Base-by-base conservation (phyloP, 2,797 vertebrate genomes). In the Adelosebastes latens region DNA sequence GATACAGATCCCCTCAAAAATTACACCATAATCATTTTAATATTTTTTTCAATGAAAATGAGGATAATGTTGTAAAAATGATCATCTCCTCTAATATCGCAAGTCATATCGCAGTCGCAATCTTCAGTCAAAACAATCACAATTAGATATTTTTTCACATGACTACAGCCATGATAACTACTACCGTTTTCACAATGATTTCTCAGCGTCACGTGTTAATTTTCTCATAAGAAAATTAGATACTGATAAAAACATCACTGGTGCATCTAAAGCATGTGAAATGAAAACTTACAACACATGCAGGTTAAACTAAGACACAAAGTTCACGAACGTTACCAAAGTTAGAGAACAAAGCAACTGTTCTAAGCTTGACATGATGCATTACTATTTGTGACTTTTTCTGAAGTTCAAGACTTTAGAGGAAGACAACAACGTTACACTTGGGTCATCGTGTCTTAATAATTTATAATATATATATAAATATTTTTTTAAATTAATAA, bases 261-360 rank as follows among this genome's bases (percentile, higher is more conserved):
- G 53, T 31, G 56, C 16, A 42, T 71, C 16, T 65, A 69, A 71
- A 56, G 18, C 52, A 49, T 31, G 55, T 65, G 34, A 75, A 75
- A 73, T 14, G 5, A 73, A 46, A 62, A 64, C 31, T 16, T 27
- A 78, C 46, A 55, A 46, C 53, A 69, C n/a, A 70, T 27, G 13
- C 62, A 67, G 34, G 42, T 72, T 55, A 76, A 87, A 80, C 61
- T 72, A 49, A 64, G 25, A 84, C 75, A 79, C 68, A 64, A 61
- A 49, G 32, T 79, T 68, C 27, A 71, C 24, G 1, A 53, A 66
- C 11, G 8, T 65, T n/a, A 39, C 2, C 24, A 60, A 68, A 42
- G 31, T 62, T 69, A 58, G 0, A 13, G 10, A 72, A 39, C 71
- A 74, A 69, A 59, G 29, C 59, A 71, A 24, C 20, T 39, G 22